Evolutionary conservation across 2,888 invertebrate genomes (phyloP), one percentile per base, ranked within the genome.

Genomic region (Leucoma salicis): DNA sequence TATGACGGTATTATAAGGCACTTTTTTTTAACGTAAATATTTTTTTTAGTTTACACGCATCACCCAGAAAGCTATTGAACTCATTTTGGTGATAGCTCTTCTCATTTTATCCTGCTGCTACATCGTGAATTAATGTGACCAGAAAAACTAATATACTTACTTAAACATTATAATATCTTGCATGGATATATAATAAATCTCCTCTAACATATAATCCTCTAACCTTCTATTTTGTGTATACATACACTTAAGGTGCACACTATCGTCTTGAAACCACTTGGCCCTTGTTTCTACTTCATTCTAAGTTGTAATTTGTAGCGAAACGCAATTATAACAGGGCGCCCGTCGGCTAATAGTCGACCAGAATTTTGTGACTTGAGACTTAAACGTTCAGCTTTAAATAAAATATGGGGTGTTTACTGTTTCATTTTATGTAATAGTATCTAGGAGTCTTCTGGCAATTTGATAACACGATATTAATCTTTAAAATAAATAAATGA

Each of bases 241-340:
- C 11, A 29, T 29, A 29, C 2, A 21, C 21, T 59, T 47, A 53
- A 46, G 46, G 42, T 47, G 31, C 42, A 53, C 46, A 48, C 41
- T 35, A 51, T 51, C 48, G 48, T 64, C 66, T 70, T 63, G 60
- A 57, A 71, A 72, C 70, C 74, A 72, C 76, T 61, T 52, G 53
- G 61, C 42, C 53, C 53, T 41, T 63, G 57, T 63, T 60, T 46
- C 63, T 64, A 68, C 71, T 71, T 78, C 80, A 74, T 81, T 73
- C 74, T 69, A 78, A 82, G 72, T 83, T 81, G 76, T 82, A 83
- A 82, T 83, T 83, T 83, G 82, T 82, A 82, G 70, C 63, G 69
- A 74, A 83, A 82, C 69, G 75, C 79, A 83, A 82, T 83, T 82
- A 82, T 75, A 63, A 59, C 71, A 71, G 63, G 69, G 71, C 74